Percentiles rank a stretch among this genome's conserved stretches.
These are phyloP conservation scores for Spea multiplicata DNA, from an alignment of 2,113 vertebrate genomes.

Conservation along the genomic window DNA sequence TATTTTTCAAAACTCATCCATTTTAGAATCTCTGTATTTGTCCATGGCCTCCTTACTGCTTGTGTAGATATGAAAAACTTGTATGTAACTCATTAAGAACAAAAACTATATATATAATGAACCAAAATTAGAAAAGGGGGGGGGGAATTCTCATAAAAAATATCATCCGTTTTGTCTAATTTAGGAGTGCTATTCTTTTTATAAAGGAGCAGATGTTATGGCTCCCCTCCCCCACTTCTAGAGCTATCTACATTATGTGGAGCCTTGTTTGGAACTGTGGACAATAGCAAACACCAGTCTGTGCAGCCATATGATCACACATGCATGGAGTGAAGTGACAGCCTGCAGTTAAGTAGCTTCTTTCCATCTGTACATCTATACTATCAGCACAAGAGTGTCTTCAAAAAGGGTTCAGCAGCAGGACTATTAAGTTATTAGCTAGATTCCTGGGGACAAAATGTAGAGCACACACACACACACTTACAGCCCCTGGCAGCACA, in stretches of 20 bases:
- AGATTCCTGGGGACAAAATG: constrained; percentile 60
- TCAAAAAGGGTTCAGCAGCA: constrained; percentile 40
- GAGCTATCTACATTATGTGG: neutral
- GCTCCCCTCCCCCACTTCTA: constrained; percentile 46
- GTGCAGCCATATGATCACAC: constrained; percentile 48
- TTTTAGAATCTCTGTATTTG: too few relatives aligned
- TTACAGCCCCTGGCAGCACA: constrained; percentile 47
- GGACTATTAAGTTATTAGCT: constrained; percentile 61
- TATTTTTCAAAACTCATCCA: too few relatives aligned
- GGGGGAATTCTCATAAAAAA: too few relatives aligned
- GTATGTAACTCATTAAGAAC: too few relatives aligned
- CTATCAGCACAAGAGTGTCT: constrained; percentile 53
- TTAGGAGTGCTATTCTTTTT: too few relatives aligned
- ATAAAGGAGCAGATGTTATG: constrained; percentile 35
- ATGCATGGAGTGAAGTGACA: constrained; percentile 40
- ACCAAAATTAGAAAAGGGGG: too few relatives aligned
- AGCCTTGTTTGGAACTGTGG: constrained; percentile 31
- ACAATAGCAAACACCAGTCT: constrained; percentile 34
- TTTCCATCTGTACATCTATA: constrained; percentile 51
- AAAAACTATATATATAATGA: too few relatives aligned
- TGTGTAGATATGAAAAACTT: too few relatives aligned
- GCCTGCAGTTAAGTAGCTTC: constrained; percentile 48
- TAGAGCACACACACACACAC: constrained; percentile 25
- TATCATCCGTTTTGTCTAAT: too few relatives aligned
- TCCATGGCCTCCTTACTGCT: too few relatives aligned